Evolutionary conservation across 2,888 invertebrate genomes (phyloP), one percentile per base, ranked within the genome.

Genomic region (Entomobrya multifasciata): DNA sequence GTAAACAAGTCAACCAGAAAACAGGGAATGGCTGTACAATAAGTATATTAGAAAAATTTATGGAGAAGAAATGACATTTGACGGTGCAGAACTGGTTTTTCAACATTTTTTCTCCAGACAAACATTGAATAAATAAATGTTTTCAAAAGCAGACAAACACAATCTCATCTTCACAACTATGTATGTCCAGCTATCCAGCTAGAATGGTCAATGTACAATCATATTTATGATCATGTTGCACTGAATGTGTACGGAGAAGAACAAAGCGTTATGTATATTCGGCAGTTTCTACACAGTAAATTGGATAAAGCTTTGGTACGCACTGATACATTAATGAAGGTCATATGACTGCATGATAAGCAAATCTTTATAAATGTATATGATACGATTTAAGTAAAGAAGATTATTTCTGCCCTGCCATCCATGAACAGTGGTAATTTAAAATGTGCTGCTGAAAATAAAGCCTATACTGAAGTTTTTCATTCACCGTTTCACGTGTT

Each of bases 31-130:
- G 10, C 17, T 52, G 13, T 52, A 55, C 8, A 20, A 55, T 47
- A n/a, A n/a, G n/a, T n/a, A n/a, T n/a, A n/a, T n/a, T n/a, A n/a
- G n/a, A n/a, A n/a, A n/a, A n/a, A n/a, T n/a, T n/a, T n/a, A n/a
- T n/a, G n/a, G n/a, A n/a, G n/a, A n/a, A n/a, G n/a, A n/a, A n/a
- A n/a, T 80, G 80, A 80, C 80, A 80, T 57, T 55, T 55, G 55
- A 55, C 47, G 20, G 8, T 22, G 62, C 20, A 47, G 27, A 80
- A 70, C 80, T 70, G 70, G 80, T 80, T 80, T 41, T 67, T 36
- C 70, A 25, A 70, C 70, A 67, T 80, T 80, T 41, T n/a, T 65
- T 67, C 44, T 62, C 79, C 79, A 79, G 30, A 79, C 25, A 47
- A 36, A 57, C 57, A 55, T 55, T 22, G 22, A 4, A 20, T n/a